Conservation (phyloP, 2,113 vertebrate species). For the Naja naja region DNA sequence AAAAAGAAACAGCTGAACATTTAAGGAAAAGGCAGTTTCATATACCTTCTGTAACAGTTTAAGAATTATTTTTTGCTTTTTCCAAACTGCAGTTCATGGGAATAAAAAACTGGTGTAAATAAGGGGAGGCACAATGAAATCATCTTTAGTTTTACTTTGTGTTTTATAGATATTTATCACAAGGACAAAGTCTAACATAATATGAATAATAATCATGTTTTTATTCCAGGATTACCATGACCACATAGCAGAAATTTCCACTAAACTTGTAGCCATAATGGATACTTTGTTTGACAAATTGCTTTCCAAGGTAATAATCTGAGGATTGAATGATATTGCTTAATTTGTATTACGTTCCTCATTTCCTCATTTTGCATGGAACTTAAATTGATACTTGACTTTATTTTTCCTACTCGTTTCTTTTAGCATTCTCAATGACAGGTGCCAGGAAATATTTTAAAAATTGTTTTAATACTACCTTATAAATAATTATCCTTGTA, state of each 20-base stretch:
- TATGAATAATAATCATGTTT: constrained; percentile 48
- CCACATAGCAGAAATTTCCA: constrained; percentile 93
- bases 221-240: constrained; percentile 93
- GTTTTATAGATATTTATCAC: background rate
- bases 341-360: constrained; percentile 22
- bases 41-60: background rate
- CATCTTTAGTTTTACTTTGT: background rate
- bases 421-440: background rate
- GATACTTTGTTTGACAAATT: constrained; percentile 95
- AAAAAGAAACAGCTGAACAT: background rate
- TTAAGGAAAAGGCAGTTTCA: background rate
- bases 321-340: constrained; percentile 39
- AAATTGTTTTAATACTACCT: background rate
- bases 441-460: background rate
- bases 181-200: background rate
- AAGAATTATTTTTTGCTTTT: background rate
- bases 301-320: constrained; percentile 85
- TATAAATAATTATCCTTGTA: background rate
- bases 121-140: no score
- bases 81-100: background rate
- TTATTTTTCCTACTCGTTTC: background rate
- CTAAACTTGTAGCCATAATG: constrained; percentile 98
- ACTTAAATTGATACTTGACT: background rate
- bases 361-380: constrained; percentile 4
- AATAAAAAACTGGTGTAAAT: background rate